Base-by-base conservation (phyloP, 1,140 invertebrate species). In the Drosophila orena region DNA sequence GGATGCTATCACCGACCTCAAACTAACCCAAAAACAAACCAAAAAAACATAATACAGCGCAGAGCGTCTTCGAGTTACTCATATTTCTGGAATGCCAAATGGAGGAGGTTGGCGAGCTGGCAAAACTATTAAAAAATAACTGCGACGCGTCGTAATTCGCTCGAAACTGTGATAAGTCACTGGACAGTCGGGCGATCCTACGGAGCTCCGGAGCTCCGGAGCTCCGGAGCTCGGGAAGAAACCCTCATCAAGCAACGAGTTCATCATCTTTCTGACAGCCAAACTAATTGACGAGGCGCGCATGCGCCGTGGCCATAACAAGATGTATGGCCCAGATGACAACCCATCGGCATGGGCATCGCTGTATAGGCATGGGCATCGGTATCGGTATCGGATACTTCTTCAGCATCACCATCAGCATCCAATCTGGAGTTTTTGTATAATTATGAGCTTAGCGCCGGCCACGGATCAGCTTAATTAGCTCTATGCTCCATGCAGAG, bases 211-310 rank as follows among this genome's bases (percentile, higher is more conserved):
- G n/a, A n/a, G n/a, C n/a, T n/a, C n/a, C n/a, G n/a, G n/a, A n/a
- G n/a, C 71, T 75, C 43, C 44, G 37, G 47, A 46, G 46, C 30
- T 49, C 47, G 14, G 47, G 42, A 52, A 64, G 74, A 47, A 78
- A 91, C 90, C 90, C 90, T 91, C 89, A 91, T 91, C 90, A 91
- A 91, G 81, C 79, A 88, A 83, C 85, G 81, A 90, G 90, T 90
- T 91, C 90, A 91, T 91, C 90, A 90, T 91, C 90, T 91, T 91
- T 91, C 71, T 91, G 90, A 91, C 90, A 91, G 90, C 90, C 86
- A 85, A 91, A 84, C 90, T 91, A 91, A 91, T 91, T 91, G 88
- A 86, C 79, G 75, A 91, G 90, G 90, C 81, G 84, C 84, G 79
- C 84, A 83, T 86, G 83, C 79, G 79, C 74, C 83, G 70, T 65